Conservation (phyloP, 2,888 invertebrate genomes). For the Zaprionus obscuricornis region DNA sequence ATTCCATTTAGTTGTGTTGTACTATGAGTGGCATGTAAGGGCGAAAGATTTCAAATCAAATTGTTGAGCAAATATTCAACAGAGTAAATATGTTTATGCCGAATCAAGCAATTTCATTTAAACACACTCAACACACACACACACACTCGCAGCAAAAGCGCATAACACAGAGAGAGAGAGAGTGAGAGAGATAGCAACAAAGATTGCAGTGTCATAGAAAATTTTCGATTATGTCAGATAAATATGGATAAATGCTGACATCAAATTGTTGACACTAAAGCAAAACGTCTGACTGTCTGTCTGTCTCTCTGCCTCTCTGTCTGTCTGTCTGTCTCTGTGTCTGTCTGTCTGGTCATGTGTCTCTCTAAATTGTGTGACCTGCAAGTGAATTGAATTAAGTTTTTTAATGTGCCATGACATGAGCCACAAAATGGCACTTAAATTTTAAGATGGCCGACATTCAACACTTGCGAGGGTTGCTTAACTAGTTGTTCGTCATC, state of each 20-base stretch:
- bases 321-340: not conserved
- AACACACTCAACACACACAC: constrained; percentile 60
- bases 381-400: constrained; percentile 39
- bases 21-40: constrained; percentile 47
- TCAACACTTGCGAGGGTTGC: constrained; percentile 12
- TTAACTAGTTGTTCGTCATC: not conserved
- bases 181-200: too few relatives aligned
- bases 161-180: too few relatives aligned
- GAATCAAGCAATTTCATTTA: constrained; percentile 77
- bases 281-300: constrained; percentile 2
- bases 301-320: constrained; percentile 6
- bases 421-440: constrained; percentile 31
- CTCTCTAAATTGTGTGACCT: constrained; percentile 4
- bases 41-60: constrained; percentile 70
- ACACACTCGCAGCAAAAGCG: too few relatives aligned
- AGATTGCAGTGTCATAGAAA: constrained; percentile 31
- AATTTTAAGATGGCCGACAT: constrained; percentile 12
- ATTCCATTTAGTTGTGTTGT: constrained; percentile 59
- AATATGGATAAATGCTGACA: constrained; percentile 44
- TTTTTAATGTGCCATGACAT: constrained; percentile 46
- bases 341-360: not conserved
- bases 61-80: constrained; percentile 77
- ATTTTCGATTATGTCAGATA: constrained; percentile 60
- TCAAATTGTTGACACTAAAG: constrained; percentile 49
- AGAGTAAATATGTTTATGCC: constrained; percentile 78